A percentile compares a stretch with the other conserved stretches of the same genome.
Evolutionary conservation across 2,797 vertebrate species (phyloP).

Genomic region (Sebastes aleutianus): DNA sequence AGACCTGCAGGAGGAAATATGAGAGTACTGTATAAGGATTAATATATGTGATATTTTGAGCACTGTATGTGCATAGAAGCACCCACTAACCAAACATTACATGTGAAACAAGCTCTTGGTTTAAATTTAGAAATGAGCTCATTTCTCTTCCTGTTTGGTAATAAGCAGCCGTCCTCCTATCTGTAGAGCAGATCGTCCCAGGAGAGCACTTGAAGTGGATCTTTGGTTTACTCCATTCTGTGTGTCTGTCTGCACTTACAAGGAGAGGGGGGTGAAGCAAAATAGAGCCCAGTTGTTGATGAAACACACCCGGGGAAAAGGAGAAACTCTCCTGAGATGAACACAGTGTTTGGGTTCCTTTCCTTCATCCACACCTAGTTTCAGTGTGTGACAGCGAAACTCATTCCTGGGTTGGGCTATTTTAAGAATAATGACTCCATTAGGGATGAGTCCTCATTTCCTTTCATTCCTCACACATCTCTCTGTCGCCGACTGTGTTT

Average conservation of each 20-base stretch:
- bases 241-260: slow-evolving; percentile 4
- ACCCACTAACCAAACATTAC: slow-evolving; percentile 1
- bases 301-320: slow-evolving; percentile 14
- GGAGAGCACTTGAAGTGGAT: slow-evolving; percentile 11
- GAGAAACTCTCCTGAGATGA: not conserved
- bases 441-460: slow-evolving; percentile 66
- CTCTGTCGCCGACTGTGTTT: slow-evolving; percentile 55
- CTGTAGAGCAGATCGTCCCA: slow-evolving; percentile 16
- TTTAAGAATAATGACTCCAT: slow-evolving; percentile 61
- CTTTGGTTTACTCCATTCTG: slow-evolving; percentile 2
- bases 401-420: slow-evolving; percentile 27
- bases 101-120: slow-evolving; percentile 29
- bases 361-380: slow-evolving; percentile 43
- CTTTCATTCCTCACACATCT: slow-evolving; percentile 56
- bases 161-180: not conserved
- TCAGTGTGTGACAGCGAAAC: slow-evolving; percentile 10
- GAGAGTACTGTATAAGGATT: not conserved
- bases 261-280: not conserved
- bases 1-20: not conserved
- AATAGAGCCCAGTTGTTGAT: not conserved
- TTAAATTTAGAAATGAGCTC: slow-evolving; percentile 30
- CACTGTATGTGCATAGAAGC: not conserved
- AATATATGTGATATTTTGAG: not conserved
- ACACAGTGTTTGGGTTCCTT: slow-evolving; percentile 2
- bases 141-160: slow-evolving; percentile 28